Evolutionary conservation across 2,888 invertebrate species (phyloP).

Genomic region (Crematogaster levior): DNA sequence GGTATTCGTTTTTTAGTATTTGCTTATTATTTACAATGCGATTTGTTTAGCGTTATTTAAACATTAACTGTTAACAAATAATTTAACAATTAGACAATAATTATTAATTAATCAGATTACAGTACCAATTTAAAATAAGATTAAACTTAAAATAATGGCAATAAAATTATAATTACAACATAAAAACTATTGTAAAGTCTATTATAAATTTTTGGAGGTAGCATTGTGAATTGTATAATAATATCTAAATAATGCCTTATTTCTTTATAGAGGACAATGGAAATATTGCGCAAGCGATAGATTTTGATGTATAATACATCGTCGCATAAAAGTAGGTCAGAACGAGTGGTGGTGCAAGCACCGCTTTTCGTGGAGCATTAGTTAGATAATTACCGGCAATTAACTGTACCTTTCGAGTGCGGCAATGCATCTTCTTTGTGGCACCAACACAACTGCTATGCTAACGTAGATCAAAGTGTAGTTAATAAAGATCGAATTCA

Average conservation of each 20-base stretch:
- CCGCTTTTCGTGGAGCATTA: slow-evolving; percentile 38
- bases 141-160: background rate
- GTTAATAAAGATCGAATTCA: background rate
- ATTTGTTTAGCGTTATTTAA: background rate
- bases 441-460: slow-evolving; percentile 13
- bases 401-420: slow-evolving; percentile 31
- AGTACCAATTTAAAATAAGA: background rate
- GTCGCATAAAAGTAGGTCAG: slow-evolving; percentile 32
- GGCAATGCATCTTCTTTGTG: slow-evolving; percentile 36
- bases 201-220: background rate
- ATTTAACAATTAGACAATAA: background rate
- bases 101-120: background rate
- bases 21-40: background rate
- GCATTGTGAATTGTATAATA: background rate
- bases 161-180: background rate
- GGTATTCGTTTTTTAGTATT: no score
- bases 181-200: background rate
- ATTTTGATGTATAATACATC: background rate
- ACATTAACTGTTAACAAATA: background rate
- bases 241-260: background rate
- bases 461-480: background rate
- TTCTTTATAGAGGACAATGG: background rate
- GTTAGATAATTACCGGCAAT: slow-evolving; percentile 49
- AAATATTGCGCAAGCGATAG: slow-evolving; percentile 22
- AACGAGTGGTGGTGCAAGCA: slow-evolving; percentile 13